Evolutionary conservation across 2,797 vertebrate genomes (phyloP).

Genomic region (Cyclopterus lumpus): DNA sequence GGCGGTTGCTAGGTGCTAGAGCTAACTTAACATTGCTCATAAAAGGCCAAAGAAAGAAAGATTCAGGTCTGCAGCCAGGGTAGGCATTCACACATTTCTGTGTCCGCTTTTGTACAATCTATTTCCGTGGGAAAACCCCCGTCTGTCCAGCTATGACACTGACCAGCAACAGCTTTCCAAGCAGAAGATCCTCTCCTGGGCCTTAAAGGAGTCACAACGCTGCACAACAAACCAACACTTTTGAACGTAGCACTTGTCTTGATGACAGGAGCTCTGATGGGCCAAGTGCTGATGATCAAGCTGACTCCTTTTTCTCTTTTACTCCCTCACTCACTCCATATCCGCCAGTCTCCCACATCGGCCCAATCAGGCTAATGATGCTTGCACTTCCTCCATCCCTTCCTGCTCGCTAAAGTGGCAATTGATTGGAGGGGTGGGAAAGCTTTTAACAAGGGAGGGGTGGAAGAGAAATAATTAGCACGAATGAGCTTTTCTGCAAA

Average conservation of each 20-base stretch:
- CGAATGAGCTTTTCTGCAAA: slow-evolving; percentile 84
- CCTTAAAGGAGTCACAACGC: slow-evolving; percentile 23
- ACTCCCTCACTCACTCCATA: slow-evolving; percentile 67
- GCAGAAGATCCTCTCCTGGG: slow-evolving; percentile 16
- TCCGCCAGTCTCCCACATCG: slow-evolving; percentile 71
- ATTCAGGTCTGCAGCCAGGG: not conserved
- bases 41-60: not conserved
- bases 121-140: not conserved
- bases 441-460: slow-evolving; percentile 85
- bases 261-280: slow-evolving; percentile 68
- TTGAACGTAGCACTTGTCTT: slow-evolving; percentile 51
- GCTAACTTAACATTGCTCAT: not conserved
- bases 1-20: not conserved
- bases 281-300: slow-evolving; percentile 77
- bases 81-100: not conserved
- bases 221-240: slow-evolving; percentile 44
- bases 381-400: slow-evolving; percentile 80
- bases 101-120: not conserved
- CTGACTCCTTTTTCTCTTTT: slow-evolving; percentile 76
- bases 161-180: not conserved
- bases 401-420: slow-evolving; percentile 81
- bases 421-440: slow-evolving; percentile 86
- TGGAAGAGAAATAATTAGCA: slow-evolving; percentile 85
- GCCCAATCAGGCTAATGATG: slow-evolving; percentile 83
- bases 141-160: not conserved